Evolutionary conservation across 2,113 vertebrate species (phyloP).

Genomic region (Oreotrochilus melanogaster): DNA sequence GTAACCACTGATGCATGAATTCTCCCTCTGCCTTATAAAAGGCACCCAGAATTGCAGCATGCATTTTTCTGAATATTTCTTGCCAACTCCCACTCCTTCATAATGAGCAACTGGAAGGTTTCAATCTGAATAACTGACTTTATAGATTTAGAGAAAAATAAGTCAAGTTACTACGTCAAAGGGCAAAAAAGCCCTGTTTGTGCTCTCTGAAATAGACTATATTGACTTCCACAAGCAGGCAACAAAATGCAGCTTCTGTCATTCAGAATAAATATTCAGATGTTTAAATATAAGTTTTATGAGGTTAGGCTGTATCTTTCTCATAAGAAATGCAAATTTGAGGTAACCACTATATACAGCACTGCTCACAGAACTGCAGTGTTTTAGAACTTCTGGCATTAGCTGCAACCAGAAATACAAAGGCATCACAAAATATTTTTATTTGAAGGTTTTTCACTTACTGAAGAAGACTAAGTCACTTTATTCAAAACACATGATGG

Average conservation of each 20-base stretch:
- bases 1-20: background rate
- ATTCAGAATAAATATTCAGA: background rate
- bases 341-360: background rate
- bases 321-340: background rate
- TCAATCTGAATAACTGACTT: constrained; percentile 28
- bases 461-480: background rate
- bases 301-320: background rate
- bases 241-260: background rate
- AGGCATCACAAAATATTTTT: background rate
- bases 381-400: background rate
- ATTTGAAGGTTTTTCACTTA: background rate
- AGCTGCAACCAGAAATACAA: background rate
- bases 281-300: background rate
- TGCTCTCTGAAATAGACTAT: background rate
- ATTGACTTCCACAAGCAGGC: background rate
- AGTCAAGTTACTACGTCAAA: background rate
- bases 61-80: constrained; percentile 34
- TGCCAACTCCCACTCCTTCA: constrained; percentile 26
- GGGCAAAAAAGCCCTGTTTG: background rate
- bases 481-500: background rate
- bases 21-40: background rate
- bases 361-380: background rate
- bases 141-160: constrained; percentile 35
- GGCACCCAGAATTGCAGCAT: background rate
- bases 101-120: constrained; percentile 46